These are phyloP conservation scores for Mallotus villosus DNA, from an alignment of 2,797 vertebrate genomes.

Conservation along the genomic window DNA sequence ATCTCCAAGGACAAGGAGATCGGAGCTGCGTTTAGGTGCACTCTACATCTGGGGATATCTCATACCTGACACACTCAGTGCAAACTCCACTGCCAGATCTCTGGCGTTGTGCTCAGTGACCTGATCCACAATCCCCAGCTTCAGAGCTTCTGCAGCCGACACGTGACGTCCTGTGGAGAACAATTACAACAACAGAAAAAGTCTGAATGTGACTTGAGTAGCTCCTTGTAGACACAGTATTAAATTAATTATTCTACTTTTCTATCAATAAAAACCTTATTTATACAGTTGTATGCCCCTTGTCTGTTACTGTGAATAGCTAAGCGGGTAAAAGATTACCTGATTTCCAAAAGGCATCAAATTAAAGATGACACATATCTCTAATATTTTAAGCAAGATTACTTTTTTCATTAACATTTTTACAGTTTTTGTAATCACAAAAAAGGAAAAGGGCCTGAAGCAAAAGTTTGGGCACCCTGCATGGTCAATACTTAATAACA, in stretches of 20 bases:
- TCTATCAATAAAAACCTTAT: not conserved
- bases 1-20: too few species aligned
- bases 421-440: not conserved
- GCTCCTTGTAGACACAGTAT: too few species aligned
- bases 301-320: too few species aligned
- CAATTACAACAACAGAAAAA: not conserved
- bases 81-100: slow-evolving; percentile 81
- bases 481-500: not conserved
- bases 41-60: not conserved
- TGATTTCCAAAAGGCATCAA: too few species aligned
- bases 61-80: slow-evolving; percentile 82
- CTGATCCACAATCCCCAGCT: slow-evolving; percentile 86
- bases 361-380: not conserved
- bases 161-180: slow-evolving; percentile 78
- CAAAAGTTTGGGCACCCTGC: not conserved
- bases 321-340: too few species aligned
- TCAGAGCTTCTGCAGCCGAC: slow-evolving; percentile 82
- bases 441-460: too few species aligned
- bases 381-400: not conserved
- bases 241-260: not conserved
- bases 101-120: slow-evolving; percentile 75
- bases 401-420: not conserved
- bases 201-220: too few species aligned
- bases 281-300: not conserved
- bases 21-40: too few species aligned